Evolutionary conservation across 2,888 invertebrate genomes (phyloP).

Genomic region (Pollenia labialis): DNA sequence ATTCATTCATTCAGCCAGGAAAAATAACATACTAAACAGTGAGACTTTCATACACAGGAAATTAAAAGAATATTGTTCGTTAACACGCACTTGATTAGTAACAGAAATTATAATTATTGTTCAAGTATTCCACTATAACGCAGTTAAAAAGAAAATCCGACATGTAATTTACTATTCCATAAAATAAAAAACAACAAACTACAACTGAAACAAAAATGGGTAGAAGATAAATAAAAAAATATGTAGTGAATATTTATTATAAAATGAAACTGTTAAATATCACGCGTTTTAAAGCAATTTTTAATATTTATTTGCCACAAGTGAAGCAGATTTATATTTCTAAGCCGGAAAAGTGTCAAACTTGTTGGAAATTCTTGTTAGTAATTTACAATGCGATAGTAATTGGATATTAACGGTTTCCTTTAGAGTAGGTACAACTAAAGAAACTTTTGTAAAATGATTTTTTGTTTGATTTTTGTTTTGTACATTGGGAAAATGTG

Average conservation of each 20-base stretch:
- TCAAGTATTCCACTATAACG: neutral
- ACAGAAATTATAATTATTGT: constrained; percentile 59
- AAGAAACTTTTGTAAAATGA: constrained; percentile 1
- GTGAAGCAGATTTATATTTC: constrained; percentile 29
- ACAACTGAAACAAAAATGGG: neutral
- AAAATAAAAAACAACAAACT: neutral
- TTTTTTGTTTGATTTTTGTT: neutral
- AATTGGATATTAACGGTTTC: constrained; percentile 36
- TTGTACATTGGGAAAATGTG: neutral
- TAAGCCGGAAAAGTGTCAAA: constrained; percentile 52
- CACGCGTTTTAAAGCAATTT: constrained; percentile 66
- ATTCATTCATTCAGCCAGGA: neutral
- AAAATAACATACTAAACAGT: constrained; percentile 20
- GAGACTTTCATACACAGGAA: constrained; percentile 60
- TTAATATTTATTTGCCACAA: constrained; percentile 52
- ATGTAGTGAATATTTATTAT: constrained; percentile 29
- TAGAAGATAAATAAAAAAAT: neutral
- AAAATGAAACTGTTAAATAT: constrained; percentile 67
- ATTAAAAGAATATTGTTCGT: constrained; percentile 69
- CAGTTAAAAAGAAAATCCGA: neutral
- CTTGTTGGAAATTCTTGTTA: constrained; percentile 45
- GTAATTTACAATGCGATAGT: constrained; percentile 34
- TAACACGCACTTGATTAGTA: constrained; percentile 68
- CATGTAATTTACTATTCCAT: constrained; percentile 52
- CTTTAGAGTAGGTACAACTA: neutral